Evolutionary conservation across 2,888 invertebrate genomes (phyloP).

Genomic region (Actias luna): DNA sequence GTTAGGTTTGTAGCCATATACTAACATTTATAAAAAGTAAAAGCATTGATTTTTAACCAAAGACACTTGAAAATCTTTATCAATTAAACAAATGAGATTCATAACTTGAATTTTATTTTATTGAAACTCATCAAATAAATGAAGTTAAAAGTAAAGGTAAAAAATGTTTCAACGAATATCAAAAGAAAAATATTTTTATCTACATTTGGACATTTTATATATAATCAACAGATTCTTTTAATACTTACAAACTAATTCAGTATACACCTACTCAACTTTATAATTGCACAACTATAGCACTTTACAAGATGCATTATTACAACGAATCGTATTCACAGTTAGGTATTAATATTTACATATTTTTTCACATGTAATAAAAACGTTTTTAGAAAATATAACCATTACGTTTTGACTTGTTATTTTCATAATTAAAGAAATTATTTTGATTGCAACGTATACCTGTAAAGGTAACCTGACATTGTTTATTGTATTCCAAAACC

Average conservation of each 20-base stretch:
- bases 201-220: conserved; percentile 70
- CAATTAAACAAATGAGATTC: not conserved
- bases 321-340: conserved; percentile 78
- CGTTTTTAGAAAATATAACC: conserved; percentile 5
- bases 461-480: not conserved
- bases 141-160: not conserved
- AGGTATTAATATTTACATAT: conserved; percentile 64
- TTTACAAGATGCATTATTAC: conserved; percentile 80
- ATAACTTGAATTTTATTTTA: not conserved
- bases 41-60: too few relatives aligned
- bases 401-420: not conserved
- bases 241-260: conserved; percentile 53
- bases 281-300: conserved; percentile 80
- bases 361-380: conserved; percentile 15
- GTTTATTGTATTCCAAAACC: not conserved
- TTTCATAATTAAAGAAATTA: not conserved
- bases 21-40: too few relatives aligned
- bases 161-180: conserved; percentile 25
- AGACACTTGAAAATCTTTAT: not conserved
- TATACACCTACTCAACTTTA: conserved; percentile 78
- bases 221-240: conserved; percentile 57
- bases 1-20: too few relatives aligned
- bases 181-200: conserved; percentile 50
- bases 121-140: not conserved
- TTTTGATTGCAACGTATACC: not conserved